phyloP scores from a whole-genome alignment of 1,140 invertebrate species.

The Spodoptera litura region DNA sequence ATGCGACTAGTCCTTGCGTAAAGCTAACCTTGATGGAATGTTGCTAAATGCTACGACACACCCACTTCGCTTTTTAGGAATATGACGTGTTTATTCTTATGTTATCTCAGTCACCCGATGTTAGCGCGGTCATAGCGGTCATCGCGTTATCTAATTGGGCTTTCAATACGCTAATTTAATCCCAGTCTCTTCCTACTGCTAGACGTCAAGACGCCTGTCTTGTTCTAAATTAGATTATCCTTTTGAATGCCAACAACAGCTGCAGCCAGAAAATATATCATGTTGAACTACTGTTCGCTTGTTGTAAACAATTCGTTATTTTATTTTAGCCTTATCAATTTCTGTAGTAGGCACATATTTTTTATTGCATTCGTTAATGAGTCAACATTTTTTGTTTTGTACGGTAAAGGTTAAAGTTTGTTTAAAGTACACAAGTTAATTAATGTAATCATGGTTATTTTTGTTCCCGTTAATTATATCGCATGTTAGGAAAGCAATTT shows the following conservation, averaged over 20 bases:
- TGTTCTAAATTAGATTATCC: not conserved
- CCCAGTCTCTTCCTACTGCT: not conserved
- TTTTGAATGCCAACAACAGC: too few species aligned
- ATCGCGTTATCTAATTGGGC: not conserved
- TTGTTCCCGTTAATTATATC: not conserved
- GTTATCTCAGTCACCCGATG: constrained; percentile 38
- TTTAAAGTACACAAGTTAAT: too few species aligned
- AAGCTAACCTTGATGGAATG: constrained; percentile 42
- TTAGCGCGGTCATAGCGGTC: constrained; percentile 24
- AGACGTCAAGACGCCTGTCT: not conserved
- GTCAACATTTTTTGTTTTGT: too few species aligned
- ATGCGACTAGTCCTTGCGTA: constrained; percentile 39
- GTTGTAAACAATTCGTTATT: too few species aligned
- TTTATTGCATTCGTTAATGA: too few species aligned
- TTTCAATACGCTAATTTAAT: not conserved
- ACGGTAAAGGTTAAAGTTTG: too few species aligned
- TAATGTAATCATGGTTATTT: not conserved
- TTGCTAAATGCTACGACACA: constrained; percentile 44
- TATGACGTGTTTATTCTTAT: constrained; percentile 32
- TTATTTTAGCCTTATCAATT: too few species aligned
- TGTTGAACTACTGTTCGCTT: too few species aligned
- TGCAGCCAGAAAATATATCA: too few species aligned
- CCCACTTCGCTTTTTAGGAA: constrained; percentile 36
- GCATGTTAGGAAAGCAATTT: constrained; percentile 20
- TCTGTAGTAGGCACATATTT: too few species aligned